Conservation (phyloP, 2,797 vertebrate genomes). For the Artibeus lituratus region DNA sequence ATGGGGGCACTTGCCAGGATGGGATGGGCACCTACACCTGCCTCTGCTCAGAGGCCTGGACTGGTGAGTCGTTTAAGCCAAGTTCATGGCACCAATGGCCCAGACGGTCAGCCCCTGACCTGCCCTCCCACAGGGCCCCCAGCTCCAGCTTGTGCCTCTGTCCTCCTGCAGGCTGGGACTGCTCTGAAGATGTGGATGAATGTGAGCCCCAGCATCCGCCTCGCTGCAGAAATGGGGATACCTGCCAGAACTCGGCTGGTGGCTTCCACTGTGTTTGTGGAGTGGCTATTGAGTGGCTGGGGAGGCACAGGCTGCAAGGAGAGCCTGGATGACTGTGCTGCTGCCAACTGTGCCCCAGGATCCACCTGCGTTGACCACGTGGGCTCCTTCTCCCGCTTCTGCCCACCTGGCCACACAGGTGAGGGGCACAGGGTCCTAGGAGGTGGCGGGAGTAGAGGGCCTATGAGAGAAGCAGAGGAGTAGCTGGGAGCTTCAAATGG, state of each 20-base stretch:
- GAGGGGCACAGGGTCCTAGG: background rate
- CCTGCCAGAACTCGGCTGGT: conserved; percentile 68
- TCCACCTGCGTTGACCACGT: conserved; percentile 75
- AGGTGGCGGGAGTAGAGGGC: accelerated
- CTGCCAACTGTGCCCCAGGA: conserved; percentile 69
- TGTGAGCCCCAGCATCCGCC: conserved; percentile 45
- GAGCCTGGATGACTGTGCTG: conserved; percentile 76
- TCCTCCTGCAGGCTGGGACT: conserved; percentile 62
- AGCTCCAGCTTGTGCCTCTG: background rate
- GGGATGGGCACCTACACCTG: conserved; percentile 69
- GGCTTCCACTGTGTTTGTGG: conserved; percentile 77
- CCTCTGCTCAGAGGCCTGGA: conserved; percentile 75
- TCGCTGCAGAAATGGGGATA: conserved; percentile 77
- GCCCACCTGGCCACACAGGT: conserved; percentile 78
- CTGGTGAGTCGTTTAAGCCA: conserved; percentile 52
- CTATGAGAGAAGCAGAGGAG: background rate
- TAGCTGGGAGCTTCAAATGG: background rate
- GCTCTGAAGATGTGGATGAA: conserved; percentile 74
- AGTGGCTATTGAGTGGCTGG: conserved; percentile 77
- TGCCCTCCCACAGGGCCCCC: background rate
- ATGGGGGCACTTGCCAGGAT: conserved; percentile 74
- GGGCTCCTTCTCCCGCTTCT: conserved; percentile 76
- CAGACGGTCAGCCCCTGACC: background rate
- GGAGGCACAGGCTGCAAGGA: conserved; percentile 64
- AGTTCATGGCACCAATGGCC: background rate